Percentiles rank a stretch among this genome's conserved stretches.
Evolutionary conservation across 2,113 vertebrate species (phyloP).

Genomic region (Anser cygnoides): DNA sequence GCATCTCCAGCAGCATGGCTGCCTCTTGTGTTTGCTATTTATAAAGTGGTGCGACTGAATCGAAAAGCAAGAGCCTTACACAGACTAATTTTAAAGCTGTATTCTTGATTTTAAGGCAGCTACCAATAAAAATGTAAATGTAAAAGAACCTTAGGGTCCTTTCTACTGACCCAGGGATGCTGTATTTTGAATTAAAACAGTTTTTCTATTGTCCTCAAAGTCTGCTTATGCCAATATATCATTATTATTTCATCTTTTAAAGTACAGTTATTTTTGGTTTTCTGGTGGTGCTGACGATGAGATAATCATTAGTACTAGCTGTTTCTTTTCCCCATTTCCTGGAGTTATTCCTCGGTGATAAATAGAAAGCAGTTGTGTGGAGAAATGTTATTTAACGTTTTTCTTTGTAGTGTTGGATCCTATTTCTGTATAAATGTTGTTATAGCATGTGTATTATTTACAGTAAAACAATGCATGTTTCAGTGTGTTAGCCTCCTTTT

Average conservation of each 20-base stretch:
- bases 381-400: neutral
- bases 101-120: neutral
- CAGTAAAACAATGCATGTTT: neutral
- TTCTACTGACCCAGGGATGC: neutral
- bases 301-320: neutral
- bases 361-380: neutral
- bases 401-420: constrained; percentile 2
- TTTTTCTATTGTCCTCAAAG: neutral
- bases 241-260: neutral
- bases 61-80: constrained; percentile 13
- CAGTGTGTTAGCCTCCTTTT: neutral
- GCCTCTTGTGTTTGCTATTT: constrained; percentile 34
- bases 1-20: constrained; percentile 19
- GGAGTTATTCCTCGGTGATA: neutral
- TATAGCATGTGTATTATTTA: neutral
- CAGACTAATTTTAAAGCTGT: constrained; percentile 29
- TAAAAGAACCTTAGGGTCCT: neutral
- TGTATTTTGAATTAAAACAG: neutral
- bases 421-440: neutral
- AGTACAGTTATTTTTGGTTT: neutral
- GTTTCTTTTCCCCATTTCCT: neutral
- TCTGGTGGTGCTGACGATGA: neutral
- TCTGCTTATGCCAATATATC: neutral
- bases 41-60: neutral
- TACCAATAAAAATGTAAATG: neutral